Evolutionary conservation across 2,113 vertebrate species (phyloP), one percentile per base, ranked within the genome.

Genomic region (Tautogolabrus adspersus): DNA sequence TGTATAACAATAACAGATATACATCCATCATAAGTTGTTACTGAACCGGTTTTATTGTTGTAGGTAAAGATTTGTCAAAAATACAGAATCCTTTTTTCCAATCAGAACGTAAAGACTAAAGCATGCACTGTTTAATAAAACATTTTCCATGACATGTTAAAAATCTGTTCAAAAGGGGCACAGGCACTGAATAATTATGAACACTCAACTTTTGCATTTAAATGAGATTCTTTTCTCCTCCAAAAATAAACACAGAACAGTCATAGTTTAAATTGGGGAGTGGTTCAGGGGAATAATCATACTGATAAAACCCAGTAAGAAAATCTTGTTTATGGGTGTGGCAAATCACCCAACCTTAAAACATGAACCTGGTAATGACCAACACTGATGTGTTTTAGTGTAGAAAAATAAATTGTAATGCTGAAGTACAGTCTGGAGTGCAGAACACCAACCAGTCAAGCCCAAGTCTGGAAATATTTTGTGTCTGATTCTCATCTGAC

Each of bases 261-360:
- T 82, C 22, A 38, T 74, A 55, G 54, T 49, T 76, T 81, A 58
- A 77, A 77, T 66, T 58, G 10, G 72, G 72, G 64, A 60, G 56
- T 51, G 59, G 42, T 52, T 65, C 81, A 61, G 64, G 66, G 54
- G 71, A 73, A 85, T 70, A 79, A 72, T 74, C 55, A 83, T 90
- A 91, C 92, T 93, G 92, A 93, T 92, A 93, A 92, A 93, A 91
- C 87, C 87, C 90, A 93, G 86, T 89, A 88, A 89, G 64, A 72
- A 81, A 56, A 73, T 86, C 26, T 37, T 26, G 26, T 77, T 88
- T 82, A 68, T 77, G 68, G 59, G 76, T 80, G 87, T 60, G 18
- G 15, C 11, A 65, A 37, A 75, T 54, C 62, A 86, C 83, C 75
- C 73, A 77, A 38, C 56, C 7, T 23, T 77, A 79, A 81, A 81